Conservation (phyloP, 64 coral and sea anemone genomes). For the Porites lutea region DNA sequence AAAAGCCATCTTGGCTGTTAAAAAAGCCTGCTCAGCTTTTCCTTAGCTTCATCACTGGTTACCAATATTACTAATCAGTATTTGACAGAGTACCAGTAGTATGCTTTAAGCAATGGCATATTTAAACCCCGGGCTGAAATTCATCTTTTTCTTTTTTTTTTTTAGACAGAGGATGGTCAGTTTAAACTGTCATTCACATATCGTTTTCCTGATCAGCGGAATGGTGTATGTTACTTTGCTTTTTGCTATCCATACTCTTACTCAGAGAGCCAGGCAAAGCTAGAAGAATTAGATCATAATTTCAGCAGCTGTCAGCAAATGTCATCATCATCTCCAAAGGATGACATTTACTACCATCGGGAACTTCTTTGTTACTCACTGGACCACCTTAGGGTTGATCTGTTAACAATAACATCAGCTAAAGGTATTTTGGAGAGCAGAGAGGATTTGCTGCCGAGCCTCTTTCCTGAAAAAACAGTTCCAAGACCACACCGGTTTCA, state of each 20-base stretch:
- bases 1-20: too few species aligned
- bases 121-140: too few species aligned
- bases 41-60: too few species aligned
- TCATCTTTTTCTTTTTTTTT: slow-evolving; percentile 1
- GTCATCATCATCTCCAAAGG: slow-evolving; percentile 66
- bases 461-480: slow-evolving; percentile 86
- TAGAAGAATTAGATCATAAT: slow-evolving; percentile 62
- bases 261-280: slow-evolving; percentile 79
- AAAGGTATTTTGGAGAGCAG: slow-evolving; percentile 78
- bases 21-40: too few species aligned
- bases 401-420: slow-evolving; percentile 89
- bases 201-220: slow-evolving; percentile 93
- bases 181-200: slow-evolving; percentile 89
- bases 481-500: slow-evolving; percentile 83
- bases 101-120: too few species aligned
- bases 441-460: slow-evolving; percentile 59
- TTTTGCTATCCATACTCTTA: slow-evolving; percentile 98
- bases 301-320: slow-evolving; percentile 66
- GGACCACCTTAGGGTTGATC: slow-evolving; percentile 90
- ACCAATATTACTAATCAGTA: too few species aligned
- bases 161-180: slow-evolving; percentile 91
- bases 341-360: slow-evolving; percentile 82
- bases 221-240: slow-evolving; percentile 89
- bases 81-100: too few species aligned
- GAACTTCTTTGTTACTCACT: slow-evolving; percentile 91